A percentile compares a stretch with the other conserved stretches of the same genome.
These are phyloP conservation scores for Epinotia nisella DNA, from an alignment of 2,888 invertebrate species.

Conservation along the genomic window DNA sequence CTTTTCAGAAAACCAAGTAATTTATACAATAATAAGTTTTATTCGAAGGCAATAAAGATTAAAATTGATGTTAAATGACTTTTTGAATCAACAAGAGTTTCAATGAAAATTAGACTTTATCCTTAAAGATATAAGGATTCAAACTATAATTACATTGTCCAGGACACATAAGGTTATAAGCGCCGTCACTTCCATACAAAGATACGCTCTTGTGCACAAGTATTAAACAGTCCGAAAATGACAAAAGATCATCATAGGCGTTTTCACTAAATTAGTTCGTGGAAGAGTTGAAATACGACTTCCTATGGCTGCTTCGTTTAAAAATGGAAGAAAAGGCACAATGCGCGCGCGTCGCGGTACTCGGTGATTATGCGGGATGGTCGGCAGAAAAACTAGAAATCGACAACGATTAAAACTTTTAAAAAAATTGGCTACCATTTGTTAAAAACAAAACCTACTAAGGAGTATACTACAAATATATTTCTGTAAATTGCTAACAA, in stretches of 20 bases:
- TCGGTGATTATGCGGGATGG: constrained; percentile 68
- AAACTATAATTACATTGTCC: neutral
- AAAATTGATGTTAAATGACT: neutral
- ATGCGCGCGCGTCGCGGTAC: constrained; percentile 74
- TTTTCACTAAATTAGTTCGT: constrained; percentile 75
- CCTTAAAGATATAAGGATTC: neutral
- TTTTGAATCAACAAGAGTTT: neutral
- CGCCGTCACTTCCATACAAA: neutral
- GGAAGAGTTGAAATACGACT: constrained; percentile 71
- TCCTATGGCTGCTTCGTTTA: constrained; percentile 66
- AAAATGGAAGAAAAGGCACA: constrained; percentile 72
- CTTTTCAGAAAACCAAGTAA: neutral
- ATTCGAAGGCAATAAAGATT: constrained; percentile 1
- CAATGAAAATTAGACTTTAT: neutral
- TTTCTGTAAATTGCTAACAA: too few species aligned
- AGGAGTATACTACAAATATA: too few species aligned
- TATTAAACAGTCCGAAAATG: constrained; percentile 13
- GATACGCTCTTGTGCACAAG: constrained; percentile 2
- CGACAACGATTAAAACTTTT: neutral
- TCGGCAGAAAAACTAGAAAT: constrained; percentile 54
- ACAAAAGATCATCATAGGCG: constrained; percentile 51
- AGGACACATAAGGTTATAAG: neutral
- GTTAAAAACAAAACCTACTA: too few species aligned
- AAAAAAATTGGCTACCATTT: too few species aligned
- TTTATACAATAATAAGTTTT: neutral